These are phyloP conservation scores for Aphelocoma californica DNA, from an alignment of 2,797 vertebrate species.

Conservation along the genomic window DNA sequence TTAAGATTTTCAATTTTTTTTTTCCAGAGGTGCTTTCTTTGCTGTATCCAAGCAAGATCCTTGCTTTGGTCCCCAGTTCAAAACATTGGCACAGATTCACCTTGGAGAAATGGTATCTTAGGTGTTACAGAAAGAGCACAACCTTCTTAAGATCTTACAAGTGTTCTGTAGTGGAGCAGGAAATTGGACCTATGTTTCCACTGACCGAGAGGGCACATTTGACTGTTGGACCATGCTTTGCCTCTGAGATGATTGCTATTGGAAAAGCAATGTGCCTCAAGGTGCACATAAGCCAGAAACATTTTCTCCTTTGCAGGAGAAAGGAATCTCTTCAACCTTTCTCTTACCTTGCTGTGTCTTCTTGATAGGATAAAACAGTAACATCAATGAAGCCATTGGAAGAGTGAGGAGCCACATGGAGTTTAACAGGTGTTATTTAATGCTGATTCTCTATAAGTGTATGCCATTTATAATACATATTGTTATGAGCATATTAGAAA, in stretches of 20 bases:
- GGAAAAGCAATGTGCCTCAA: neutral
- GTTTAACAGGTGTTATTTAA: neutral
- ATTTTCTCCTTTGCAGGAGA: neutral
- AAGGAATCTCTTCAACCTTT: neutral
- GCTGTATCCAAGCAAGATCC: neutral
- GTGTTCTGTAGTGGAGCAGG: neutral
- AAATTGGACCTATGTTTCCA: neutral
- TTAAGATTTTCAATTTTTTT: fast-evolving
- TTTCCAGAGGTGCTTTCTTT: fast-evolving
- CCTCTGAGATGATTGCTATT: neutral
- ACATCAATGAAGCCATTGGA: neutral
- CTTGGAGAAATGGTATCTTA: neutral
- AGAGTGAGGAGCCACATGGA: neutral
- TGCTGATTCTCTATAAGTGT: neutral
- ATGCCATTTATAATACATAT: neutral
- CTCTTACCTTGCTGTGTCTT: neutral
- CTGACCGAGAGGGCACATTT: fast-evolving
- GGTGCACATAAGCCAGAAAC: neutral
- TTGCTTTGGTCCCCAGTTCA: neutral
- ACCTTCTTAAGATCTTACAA: neutral
- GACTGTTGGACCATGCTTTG: neutral
- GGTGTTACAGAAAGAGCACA: neutral
- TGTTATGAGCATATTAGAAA: neutral
- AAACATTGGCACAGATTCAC: neutral
- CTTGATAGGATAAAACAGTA: neutral